Evolutionary conservation across 2,888 invertebrate genomes (phyloP).

Genomic region (Cosmia pyralina): DNA sequence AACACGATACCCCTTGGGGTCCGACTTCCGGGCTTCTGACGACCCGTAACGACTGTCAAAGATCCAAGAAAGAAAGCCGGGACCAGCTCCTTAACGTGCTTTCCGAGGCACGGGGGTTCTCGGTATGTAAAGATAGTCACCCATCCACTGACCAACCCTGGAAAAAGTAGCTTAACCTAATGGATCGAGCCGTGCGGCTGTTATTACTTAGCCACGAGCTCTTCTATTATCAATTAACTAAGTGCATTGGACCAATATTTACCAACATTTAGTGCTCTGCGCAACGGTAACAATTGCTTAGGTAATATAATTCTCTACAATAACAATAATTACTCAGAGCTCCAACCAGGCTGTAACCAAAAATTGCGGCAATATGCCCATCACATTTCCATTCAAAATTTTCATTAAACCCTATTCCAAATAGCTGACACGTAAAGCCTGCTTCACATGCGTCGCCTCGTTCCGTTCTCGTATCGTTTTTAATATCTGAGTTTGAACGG

Average conservation of each 20-base stretch:
- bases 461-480: constrained; percentile 41
- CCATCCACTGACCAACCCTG: too few species aligned
- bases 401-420: constrained; percentile 36
- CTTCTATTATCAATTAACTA: too few species aligned
- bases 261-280: background rate
- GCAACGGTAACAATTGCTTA: background rate
- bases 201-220: too few species aligned
- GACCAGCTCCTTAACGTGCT: too few species aligned
- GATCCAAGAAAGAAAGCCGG: too few species aligned
- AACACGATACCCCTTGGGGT: too few species aligned
- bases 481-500: constrained; percentile 58
- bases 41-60: too few species aligned
- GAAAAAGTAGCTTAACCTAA: too few species aligned
- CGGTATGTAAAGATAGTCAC: too few species aligned
- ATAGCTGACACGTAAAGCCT: constrained; percentile 51
- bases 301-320: background rate
- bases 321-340: background rate
- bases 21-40: too few species aligned
- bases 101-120: too few species aligned
- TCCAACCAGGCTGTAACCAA: background rate
- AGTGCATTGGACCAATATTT: background rate
- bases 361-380: constrained; percentile 1
- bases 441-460: constrained; percentile 31
- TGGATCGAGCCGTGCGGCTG: too few species aligned
- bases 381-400: constrained; percentile 25